Evolutionary conservation across 2,888 invertebrate genomes (phyloP).

Genomic region (Clanis bilineata): DNA sequence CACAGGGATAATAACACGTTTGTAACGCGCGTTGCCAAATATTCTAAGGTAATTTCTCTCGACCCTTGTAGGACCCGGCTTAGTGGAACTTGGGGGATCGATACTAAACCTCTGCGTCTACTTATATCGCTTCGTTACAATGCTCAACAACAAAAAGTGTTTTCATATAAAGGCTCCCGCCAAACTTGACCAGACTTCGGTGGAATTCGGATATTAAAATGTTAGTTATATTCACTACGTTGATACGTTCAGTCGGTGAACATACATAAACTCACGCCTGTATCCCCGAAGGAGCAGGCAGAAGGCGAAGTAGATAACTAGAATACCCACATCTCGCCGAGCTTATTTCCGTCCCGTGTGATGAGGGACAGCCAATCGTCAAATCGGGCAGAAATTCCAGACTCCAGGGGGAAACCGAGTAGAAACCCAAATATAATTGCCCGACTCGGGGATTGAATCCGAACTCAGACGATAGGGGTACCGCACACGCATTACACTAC

Average conservation of each 20-base stretch:
- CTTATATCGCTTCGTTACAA: slow-evolving; percentile 47
- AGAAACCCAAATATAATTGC: too few relatives aligned
- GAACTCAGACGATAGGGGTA: too few relatives aligned
- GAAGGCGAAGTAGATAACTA: too few relatives aligned
- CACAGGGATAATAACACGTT: slow-evolving; percentile 51
- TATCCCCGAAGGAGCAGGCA: too few relatives aligned
- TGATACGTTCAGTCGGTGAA: background rate
- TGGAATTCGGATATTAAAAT: slow-evolving; percentile 8
- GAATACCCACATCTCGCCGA: too few relatives aligned
- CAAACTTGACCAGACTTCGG: slow-evolving; percentile 5
- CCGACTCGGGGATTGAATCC: too few relatives aligned
- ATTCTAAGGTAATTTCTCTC: slow-evolving; percentile 53
- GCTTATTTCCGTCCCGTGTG: too few relatives aligned
- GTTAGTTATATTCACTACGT: background rate
- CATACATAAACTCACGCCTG: too few relatives aligned
- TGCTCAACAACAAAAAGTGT: slow-evolving; percentile 34
- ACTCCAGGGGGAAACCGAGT: too few relatives aligned
- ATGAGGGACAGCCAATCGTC: too few relatives aligned
- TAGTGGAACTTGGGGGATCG: slow-evolving; percentile 57
- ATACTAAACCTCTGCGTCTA: slow-evolving; percentile 44
- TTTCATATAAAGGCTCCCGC: slow-evolving; percentile 19
- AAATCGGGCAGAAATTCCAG: too few relatives aligned
- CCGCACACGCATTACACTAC: too few relatives aligned
- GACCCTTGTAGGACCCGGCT: slow-evolving; percentile 61
- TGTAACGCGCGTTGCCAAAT: slow-evolving; percentile 56